phyloP scores from a whole-genome alignment of 2,888 invertebrate species.

The Xylota segnis region DNA sequence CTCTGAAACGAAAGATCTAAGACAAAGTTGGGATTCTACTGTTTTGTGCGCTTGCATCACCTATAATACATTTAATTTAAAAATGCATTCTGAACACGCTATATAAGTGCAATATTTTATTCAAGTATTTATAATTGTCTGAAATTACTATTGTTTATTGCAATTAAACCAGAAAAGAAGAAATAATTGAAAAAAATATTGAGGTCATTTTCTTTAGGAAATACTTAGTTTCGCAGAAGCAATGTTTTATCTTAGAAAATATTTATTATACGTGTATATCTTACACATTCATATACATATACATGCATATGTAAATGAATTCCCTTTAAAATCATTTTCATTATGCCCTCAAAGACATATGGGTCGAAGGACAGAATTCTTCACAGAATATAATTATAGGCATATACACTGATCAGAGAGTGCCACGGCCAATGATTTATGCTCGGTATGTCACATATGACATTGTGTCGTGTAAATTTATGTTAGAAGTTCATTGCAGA shows the following conservation, averaged over 20 bases:
- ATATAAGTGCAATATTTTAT: slow-evolving; percentile 54
- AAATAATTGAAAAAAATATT: slow-evolving; percentile 22
- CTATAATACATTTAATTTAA: slow-evolving; percentile 45
- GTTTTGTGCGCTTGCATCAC: slow-evolving; percentile 62
- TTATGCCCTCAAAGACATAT: slow-evolving; percentile 63
- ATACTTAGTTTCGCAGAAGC: background rate
- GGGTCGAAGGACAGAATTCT: slow-evolving; percentile 71
- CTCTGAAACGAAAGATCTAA: slow-evolving; percentile 64
- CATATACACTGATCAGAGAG: slow-evolving; percentile 53
- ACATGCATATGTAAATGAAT: background rate
- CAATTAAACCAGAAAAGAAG: slow-evolving; percentile 11
- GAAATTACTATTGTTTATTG: slow-evolving; percentile 54
- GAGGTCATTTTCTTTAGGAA: slow-evolving; percentile 48
- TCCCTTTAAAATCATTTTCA: slow-evolving; percentile 20
- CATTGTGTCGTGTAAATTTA: slow-evolving; percentile 76
- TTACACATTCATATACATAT: background rate
- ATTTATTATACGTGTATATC: background rate
- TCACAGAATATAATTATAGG: slow-evolving; percentile 58
- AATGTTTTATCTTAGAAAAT: slow-evolving; percentile 1
- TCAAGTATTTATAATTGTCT: slow-evolving; percentile 43
- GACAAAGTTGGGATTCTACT: slow-evolving; percentile 70
- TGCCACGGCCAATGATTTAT: slow-evolving; percentile 72
- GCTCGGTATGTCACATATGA: slow-evolving; percentile 72
- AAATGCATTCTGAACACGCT: slow-evolving; percentile 69
- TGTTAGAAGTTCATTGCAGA: slow-evolving; percentile 76